These are phyloP conservation scores for Stictocephala bisonia DNA, from an alignment of 2,888 invertebrate species.

Conservation along the genomic window DNA sequence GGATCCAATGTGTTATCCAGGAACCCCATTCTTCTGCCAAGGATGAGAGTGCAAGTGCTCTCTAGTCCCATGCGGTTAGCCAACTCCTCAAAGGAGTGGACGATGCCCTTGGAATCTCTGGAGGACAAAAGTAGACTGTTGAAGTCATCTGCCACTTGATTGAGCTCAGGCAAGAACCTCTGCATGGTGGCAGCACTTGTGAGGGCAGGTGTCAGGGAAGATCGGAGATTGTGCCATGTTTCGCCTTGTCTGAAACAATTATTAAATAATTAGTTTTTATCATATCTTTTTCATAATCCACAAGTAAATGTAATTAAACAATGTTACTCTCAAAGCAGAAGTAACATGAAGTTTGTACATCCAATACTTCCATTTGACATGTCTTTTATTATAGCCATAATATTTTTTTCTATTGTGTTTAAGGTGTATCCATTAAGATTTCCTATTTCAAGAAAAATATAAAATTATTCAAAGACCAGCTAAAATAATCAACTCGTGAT, in stretches of 20 bases:
- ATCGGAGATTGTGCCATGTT: constrained; percentile 80
- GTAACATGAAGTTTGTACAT: no score
- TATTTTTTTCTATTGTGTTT: no score
- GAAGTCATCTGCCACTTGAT: constrained; percentile 82
- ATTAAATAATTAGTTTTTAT: no score
- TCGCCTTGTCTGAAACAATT: constrained; percentile 74
- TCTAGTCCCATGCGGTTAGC: constrained; percentile 85
- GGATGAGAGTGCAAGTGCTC: constrained; percentile 81
- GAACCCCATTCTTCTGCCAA: constrained; percentile 84
- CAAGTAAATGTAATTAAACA: no score
- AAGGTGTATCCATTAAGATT: no score
- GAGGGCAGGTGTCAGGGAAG: constrained; percentile 78
- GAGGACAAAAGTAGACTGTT: constrained; percentile 72
- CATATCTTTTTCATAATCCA: no score
- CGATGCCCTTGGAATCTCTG: constrained; percentile 67
- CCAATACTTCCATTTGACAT: no score
- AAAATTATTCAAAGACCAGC: no score
- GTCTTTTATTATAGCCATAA: no score
- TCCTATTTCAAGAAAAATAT: no score
- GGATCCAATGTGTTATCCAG: constrained; percentile 68
- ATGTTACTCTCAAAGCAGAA: no score
- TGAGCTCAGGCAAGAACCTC: constrained; percentile 79
- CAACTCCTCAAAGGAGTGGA: constrained; percentile 76
- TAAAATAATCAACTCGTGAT: no score
- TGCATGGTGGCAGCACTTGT: constrained; percentile 81